phyloP scores from a whole-genome alignment of 2,888 invertebrate genomes.

The Aromia moschata region DNA sequence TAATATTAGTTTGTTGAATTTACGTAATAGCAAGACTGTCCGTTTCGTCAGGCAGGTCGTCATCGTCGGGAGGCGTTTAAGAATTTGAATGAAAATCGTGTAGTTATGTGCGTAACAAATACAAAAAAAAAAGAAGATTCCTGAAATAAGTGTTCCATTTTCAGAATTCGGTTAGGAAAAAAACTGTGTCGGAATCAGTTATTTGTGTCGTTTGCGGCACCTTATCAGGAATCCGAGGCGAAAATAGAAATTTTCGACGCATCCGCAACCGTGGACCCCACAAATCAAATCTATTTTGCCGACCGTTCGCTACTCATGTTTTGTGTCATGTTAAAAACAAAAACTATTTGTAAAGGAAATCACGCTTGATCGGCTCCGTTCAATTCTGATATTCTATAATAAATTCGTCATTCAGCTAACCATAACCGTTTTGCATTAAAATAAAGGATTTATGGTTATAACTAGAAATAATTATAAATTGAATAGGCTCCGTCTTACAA shows the following conservation, averaged over 20 bases:
- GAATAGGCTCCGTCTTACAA: slow-evolving; percentile 29
- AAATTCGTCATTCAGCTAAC: slow-evolving; percentile 45
- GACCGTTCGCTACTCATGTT: slow-evolving; percentile 10
- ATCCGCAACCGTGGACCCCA: slow-evolving; percentile 5
- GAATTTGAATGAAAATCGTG: too few relatives aligned
- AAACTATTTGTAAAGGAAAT: slow-evolving; percentile 44
- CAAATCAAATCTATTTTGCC: slow-evolving; percentile 13
- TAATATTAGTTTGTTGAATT: too few relatives aligned
- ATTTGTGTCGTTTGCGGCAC: too few relatives aligned
- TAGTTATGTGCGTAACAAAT: too few relatives aligned
- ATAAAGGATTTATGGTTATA: slow-evolving; percentile 48
- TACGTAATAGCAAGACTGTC: too few relatives aligned
- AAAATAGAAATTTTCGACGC: not conserved
- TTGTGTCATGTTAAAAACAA: slow-evolving; percentile 21
- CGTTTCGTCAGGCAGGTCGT: too few relatives aligned
- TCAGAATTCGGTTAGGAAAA: too few relatives aligned
- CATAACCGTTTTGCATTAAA: slow-evolving; percentile 33
- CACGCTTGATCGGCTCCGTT: slow-evolving; percentile 40
- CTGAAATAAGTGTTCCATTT: too few relatives aligned
- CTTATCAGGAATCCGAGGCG: too few relatives aligned
- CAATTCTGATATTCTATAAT: slow-evolving; percentile 43
- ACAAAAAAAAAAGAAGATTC: too few relatives aligned
- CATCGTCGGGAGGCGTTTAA: too few relatives aligned
- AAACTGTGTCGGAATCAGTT: too few relatives aligned
- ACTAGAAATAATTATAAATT: slow-evolving; percentile 41